phyloP scores from a whole-genome alignment of 2,113 vertebrate species.

The Pseudopodoces humilis region DNA sequence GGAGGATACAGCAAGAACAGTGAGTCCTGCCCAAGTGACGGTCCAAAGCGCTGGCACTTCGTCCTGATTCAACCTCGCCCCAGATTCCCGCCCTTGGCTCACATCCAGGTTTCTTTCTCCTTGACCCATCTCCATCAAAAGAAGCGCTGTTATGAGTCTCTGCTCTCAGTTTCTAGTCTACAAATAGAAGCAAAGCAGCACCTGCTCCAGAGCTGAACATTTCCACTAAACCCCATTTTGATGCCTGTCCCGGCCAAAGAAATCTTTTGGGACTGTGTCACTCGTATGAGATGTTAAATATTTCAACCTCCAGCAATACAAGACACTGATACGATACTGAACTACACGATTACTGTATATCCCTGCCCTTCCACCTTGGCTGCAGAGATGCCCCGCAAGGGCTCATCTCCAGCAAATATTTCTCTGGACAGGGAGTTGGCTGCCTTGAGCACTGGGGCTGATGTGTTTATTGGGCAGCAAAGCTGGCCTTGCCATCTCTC shows the following conservation, averaged over 20 bases:
- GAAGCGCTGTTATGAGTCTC: not conserved
- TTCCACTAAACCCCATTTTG: constrained; percentile 47
- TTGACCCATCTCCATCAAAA: constrained; percentile 64
- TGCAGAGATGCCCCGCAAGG: not conserved
- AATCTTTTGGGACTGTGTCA: not conserved
- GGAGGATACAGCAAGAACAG: constrained; percentile 33
- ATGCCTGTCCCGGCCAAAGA: not conserved
- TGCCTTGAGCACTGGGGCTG: not conserved
- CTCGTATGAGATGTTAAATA: not conserved
- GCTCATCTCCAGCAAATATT: not conserved
- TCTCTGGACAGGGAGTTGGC: not conserved
- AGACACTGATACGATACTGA: not conserved
- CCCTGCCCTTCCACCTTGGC: not conserved
- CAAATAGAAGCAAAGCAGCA: constrained; percentile 53
- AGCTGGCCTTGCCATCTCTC: constrained; percentile 12
- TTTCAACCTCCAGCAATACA: not conserved
- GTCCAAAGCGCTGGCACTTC: constrained; percentile 20
- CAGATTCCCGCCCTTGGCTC: constrained; percentile 44
- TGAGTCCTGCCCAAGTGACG: constrained; percentile 37
- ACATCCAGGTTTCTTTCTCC: constrained; percentile 57
- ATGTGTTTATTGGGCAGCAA: not conserved
- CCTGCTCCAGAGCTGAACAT: constrained; percentile 16
- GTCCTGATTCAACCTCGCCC: constrained; percentile 59
- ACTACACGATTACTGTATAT: not conserved
- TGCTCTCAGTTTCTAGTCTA: constrained; percentile 1